phyloP scores from a whole-genome alignment of 2,888 invertebrate genomes.

The Scaptomyza flava region DNA sequence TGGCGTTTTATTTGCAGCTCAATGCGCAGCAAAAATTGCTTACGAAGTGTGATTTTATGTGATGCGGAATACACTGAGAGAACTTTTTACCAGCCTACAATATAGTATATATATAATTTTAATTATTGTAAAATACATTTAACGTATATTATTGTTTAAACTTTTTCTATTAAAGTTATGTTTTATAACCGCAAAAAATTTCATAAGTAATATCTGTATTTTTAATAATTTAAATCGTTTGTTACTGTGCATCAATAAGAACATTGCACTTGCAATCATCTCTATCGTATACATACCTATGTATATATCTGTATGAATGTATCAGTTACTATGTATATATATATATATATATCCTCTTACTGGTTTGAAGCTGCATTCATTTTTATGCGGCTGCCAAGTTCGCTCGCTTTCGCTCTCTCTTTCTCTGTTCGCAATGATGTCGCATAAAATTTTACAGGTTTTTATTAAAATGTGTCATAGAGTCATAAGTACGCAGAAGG shows the following conservation, averaged over 20 bases:
- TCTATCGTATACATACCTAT: conserved; percentile 27
- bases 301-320: background rate
- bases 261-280: conserved; percentile 30
- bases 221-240: conserved; percentile 5
- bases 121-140: too few relatives aligned
- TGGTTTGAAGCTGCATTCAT: conserved; percentile 32
- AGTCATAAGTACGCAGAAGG: conserved; percentile 20
- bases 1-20: conserved; percentile 77
- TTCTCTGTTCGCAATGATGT: conserved; percentile 31
- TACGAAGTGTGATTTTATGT: conserved; percentile 58
- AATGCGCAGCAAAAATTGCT: conserved; percentile 77
- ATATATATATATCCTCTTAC: conserved; percentile 26
- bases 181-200: too few relatives aligned
- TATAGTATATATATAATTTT: too few relatives aligned
- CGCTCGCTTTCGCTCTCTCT: background rate
- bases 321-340: background rate
- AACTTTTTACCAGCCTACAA: conserved; percentile 1
- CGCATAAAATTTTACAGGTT: conserved; percentile 68
- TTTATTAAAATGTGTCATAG: conserved; percentile 69
- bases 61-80: conserved; percentile 34
- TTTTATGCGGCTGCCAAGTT: conserved; percentile 60
- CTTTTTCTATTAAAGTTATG: too few relatives aligned
- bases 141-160: too few relatives aligned
- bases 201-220: too few relatives aligned
- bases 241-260: conserved; percentile 30